A percentile compares a stretch with the other conserved stretches of the same genome.
These are phyloP conservation scores for Chaetorhynchus papuensis DNA, from an alignment of 2,113 vertebrate genomes.

Conservation along the genomic window DNA sequence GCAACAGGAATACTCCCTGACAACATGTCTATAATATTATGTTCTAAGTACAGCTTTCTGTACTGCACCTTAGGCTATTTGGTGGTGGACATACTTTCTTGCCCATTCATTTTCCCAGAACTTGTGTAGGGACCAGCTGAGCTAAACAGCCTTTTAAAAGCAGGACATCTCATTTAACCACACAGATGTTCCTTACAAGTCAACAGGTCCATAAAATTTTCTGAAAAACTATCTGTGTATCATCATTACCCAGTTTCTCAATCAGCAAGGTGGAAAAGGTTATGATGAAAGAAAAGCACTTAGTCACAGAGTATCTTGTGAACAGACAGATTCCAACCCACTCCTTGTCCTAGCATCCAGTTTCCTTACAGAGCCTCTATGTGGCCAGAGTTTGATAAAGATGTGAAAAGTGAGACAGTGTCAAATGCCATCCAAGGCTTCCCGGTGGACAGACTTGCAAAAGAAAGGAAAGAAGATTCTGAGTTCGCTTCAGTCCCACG, in stretches of 20 bases:
- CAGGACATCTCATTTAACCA: background rate
- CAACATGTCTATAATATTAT: slow-evolving; percentile 36
- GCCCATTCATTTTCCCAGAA: background rate
- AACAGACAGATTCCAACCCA: background rate
- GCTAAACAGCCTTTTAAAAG: background rate
- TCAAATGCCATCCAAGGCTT: background rate
- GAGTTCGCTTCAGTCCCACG: rapidly evolving
- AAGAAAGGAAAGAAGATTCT: background rate
- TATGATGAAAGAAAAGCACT: slow-evolving; percentile 26
- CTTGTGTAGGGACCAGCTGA: background rate
- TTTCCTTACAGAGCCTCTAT: background rate
- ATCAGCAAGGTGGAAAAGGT: slow-evolving; percentile 15
- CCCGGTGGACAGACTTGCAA: background rate
- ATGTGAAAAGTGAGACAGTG: background rate
- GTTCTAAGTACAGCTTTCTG: slow-evolving; percentile 22
- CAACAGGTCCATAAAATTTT: background rate
- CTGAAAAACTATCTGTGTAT: slow-evolving; percentile 12
- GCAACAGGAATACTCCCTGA: slow-evolving; percentile 49
- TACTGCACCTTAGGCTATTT: slow-evolving; percentile 15
- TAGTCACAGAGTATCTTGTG: background rate
- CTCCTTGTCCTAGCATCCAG: background rate
- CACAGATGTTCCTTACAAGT: background rate
- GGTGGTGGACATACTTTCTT: slow-evolving; percentile 5
- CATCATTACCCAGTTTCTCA: background rate
- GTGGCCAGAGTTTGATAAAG: background rate